Base-by-base conservation (phyloP, 2,797 vertebrate genomes). In the Peromyscus nudipes region DNA sequence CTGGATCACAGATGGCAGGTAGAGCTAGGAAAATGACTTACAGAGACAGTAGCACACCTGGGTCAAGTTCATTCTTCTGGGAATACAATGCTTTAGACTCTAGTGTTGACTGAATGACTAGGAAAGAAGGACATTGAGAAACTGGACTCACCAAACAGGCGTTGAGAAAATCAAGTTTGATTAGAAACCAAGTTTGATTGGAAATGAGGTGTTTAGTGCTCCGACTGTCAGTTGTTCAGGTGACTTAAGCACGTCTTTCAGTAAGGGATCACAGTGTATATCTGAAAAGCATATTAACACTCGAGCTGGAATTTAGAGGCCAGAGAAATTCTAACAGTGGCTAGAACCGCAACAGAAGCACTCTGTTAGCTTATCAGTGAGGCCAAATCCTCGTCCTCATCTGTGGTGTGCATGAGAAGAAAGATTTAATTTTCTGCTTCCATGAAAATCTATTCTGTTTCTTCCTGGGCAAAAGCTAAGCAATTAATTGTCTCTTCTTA, bases 241-340 rank as follows among this genome's bases (percentile, higher is more conserved):
- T 81, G 21, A 92, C 52, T 65, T 83, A 95, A 88, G n/a, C 55
- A 49, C 9, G 69, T 5, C 75, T 96, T 95, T 82, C 13, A 73
- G 17, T 60, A 52, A 89, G 62, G 37, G 27, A 34, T 92, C 71
- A 57, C 49, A 34, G 13, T 92, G 10, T 64, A 85, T 65, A 19
- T 25, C 25, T n/a, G 27, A 69, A 87, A 92, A 88, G 46, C 65
- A 49, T 40, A 75, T 69, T 29, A 71, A 62, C 3, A n/a, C 14
- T 87, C 4, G 49, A 57, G 7, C 89, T 92, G 43, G 21, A 95
- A 76, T 82, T 82, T 34, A 52, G 52, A 94, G 17, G 9, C 13
- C 11, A 81, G 11, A 85, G 27, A 82, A 57, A 31, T 65, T 73
- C 71, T 46, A 79, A 34, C 9, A 31, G 40, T 52, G 40, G 16